Percentiles rank a stretch among this genome's conserved stretches.
Conservation (phyloP, 2,113 vertebrate genomes). For the Noctilio leporinus region DNA sequence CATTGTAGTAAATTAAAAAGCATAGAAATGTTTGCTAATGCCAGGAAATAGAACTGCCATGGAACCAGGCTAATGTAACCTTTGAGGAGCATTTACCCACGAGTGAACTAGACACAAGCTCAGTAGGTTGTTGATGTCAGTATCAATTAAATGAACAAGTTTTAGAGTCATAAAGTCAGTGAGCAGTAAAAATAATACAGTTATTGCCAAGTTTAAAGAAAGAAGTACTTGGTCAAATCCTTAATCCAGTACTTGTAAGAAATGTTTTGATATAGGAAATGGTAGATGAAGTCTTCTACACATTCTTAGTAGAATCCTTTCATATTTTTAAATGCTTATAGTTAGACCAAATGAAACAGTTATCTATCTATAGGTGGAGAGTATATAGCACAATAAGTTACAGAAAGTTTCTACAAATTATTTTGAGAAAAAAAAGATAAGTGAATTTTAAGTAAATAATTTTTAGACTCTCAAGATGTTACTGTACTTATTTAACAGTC, state of each 20-base stretch:
- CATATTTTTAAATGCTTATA: slow-evolving; percentile 42
- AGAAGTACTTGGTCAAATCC: slow-evolving; percentile 44
- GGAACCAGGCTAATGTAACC: background rate
- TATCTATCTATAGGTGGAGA: background rate
- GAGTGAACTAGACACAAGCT: slow-evolving; percentile 64
- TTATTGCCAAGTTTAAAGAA: background rate
- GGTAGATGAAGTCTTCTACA: background rate
- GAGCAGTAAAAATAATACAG: background rate
- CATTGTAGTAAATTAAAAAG: slow-evolving; percentile 67
- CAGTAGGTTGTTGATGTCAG: slow-evolving; percentile 47
- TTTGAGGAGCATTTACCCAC: slow-evolving; percentile 69
- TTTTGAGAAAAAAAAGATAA: slow-evolving; percentile 38
- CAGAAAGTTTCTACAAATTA: slow-evolving; percentile 2
- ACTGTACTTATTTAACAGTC: background rate
- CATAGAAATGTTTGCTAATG: slow-evolving; percentile 71
- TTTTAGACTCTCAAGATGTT: background rate
- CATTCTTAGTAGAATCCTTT: slow-evolving; percentile 17
- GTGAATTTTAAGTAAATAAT: background rate
- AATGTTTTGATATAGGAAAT: slow-evolving; percentile 41
- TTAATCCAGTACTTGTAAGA: slow-evolving; percentile 35
- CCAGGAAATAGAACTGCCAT: slow-evolving; percentile 35
- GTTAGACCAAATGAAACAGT: slow-evolving; percentile 42
- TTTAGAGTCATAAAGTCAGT: slow-evolving; percentile 49
- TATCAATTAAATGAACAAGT: slow-evolving; percentile 34
- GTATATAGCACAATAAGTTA: background rate